Conservation (phyloP, 2,113 vertebrate genomes). For the Thalassoma bifasciatum region DNA sequence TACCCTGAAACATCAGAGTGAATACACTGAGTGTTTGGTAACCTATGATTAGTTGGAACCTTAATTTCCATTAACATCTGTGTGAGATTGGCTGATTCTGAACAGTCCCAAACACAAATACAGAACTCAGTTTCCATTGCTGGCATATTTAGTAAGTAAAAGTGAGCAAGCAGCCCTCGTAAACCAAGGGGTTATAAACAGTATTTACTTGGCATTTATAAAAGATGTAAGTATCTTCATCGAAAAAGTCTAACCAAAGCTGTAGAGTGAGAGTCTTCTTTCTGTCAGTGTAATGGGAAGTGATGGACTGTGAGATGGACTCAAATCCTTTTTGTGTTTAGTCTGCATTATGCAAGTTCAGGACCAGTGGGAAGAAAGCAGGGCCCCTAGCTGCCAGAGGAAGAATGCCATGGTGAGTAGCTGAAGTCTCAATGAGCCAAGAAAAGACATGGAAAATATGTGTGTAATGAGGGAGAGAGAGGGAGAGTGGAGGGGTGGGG, state of each 20-base stretch:
- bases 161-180: not conserved
- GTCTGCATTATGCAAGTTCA: conserved; percentile 21
- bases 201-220: not conserved
- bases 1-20: no score
- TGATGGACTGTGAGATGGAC: not conserved
- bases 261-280: not conserved
- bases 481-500: not conserved
- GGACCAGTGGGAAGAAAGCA: conserved; percentile 4
- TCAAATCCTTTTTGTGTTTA: conserved; percentile 22
- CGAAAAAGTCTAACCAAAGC: not conserved
- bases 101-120: no score
- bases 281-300: not conserved
- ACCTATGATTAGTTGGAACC: no score
- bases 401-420: conserved; percentile 20
- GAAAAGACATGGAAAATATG: conserved; percentile 58
- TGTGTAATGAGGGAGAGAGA: conserved; percentile 52
- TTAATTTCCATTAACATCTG: no score
- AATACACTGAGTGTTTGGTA: no score
- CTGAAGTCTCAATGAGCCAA: conserved; percentile 58
- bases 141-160: not conserved
- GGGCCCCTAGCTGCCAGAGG: conserved; percentile 16
- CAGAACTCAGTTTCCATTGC: no score
- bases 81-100: no score
- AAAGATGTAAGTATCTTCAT: not conserved
- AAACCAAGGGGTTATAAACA: not conserved